These are phyloP conservation scores for Caenorhabditis latens DNA, from an alignment of 1,140 invertebrate genomes.

Conservation along the genomic window DNA sequence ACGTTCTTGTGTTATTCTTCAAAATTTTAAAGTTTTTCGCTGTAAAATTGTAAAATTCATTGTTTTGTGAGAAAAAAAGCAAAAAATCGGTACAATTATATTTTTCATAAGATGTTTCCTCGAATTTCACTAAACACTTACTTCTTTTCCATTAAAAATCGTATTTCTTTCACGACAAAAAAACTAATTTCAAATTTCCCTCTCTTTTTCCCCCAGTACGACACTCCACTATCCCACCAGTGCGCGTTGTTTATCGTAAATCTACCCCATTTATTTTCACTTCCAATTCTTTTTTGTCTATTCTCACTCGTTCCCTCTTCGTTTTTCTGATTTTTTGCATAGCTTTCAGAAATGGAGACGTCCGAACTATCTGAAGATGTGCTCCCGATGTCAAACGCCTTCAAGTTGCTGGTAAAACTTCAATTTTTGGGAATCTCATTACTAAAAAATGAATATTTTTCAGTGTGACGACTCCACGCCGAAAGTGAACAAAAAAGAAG, in stretches of 20 bases:
- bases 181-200: not conserved
- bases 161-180: too few species aligned
- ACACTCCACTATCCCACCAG: not conserved
- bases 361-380: not conserved
- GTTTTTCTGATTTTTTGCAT: not conserved
- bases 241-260: not conserved
- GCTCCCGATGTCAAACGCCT: conserved; percentile 28
- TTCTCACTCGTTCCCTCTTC: not conserved
- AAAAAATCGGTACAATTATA: too few species aligned
- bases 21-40: too few species aligned
- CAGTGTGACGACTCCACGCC: conserved; percentile 18
- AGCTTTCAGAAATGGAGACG: conserved; percentile 30
- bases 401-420: conserved; percentile 9
- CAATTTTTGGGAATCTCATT: not conserved
- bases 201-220: not conserved
- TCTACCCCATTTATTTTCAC: not conserved
- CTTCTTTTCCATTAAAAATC: too few species aligned
- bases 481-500: not conserved
- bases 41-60: too few species aligned
- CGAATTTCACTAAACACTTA: too few species aligned
- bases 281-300: not conserved
- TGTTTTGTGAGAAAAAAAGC: too few species aligned
- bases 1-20: too few species aligned
- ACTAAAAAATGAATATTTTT: not conserved
- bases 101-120: too few species aligned